A percentile compares a stretch with the other conserved stretches of the same genome.
These are phyloP conservation scores for Pardalotus punctatus DNA, from an alignment of 2,113 vertebrate genomes.

Conservation along the genomic window DNA sequence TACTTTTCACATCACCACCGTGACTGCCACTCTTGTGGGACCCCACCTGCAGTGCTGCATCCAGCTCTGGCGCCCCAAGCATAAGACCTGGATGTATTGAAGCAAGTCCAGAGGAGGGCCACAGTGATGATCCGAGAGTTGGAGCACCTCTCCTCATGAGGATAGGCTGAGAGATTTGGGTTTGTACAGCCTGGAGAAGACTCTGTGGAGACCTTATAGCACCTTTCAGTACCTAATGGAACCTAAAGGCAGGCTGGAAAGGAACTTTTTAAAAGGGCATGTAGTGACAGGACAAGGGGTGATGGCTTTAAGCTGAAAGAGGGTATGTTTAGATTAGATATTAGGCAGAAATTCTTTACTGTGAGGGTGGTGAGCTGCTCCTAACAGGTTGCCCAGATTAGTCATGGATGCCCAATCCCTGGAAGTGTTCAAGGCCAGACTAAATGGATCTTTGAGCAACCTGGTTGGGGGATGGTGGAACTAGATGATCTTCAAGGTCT, in stretches of 20 bases:
- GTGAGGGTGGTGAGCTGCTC: neutral
- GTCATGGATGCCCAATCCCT: neutral
- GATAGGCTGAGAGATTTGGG: neutral
- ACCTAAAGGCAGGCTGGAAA: neutral
- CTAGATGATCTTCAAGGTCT: neutral
- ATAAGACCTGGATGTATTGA: neutral
- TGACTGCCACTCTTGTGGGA: neutral
- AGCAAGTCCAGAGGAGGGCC: neutral
- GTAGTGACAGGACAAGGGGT: neutral
- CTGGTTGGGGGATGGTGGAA: neutral
- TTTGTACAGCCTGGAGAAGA: neutral
- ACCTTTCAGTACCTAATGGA: neutral
- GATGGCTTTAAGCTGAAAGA: neutral
- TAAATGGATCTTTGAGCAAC: neutral
- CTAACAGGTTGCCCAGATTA: too few relatives aligned
- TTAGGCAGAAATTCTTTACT: neutral
- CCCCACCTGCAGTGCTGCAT: neutral
- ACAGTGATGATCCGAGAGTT: neutral
- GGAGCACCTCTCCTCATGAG: neutral
- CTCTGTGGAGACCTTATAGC: neutral
- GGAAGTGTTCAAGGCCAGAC: neutral
- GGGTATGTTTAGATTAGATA: neutral
- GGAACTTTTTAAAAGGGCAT: neutral
- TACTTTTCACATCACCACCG: neutral
- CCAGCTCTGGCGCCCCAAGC: neutral